A percentile compares a stretch with the other conserved stretches of the same genome.
phyloP scores from a whole-genome alignment of 2,888 invertebrate genomes.

The Coenonympha glycerion region DNA sequence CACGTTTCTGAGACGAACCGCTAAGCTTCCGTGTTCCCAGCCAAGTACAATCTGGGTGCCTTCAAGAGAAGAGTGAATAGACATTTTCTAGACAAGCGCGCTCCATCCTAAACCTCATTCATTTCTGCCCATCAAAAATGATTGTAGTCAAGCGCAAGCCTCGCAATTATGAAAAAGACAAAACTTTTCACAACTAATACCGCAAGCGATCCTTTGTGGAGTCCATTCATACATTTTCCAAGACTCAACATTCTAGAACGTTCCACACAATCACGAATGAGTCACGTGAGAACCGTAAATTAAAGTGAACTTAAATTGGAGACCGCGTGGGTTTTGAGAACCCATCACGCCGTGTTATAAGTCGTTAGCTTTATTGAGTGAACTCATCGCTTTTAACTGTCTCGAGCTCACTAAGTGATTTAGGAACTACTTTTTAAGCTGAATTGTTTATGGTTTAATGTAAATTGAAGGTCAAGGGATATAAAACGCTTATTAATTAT shows the following conservation, averaged over 20 bases:
- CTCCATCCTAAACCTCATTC: no score
- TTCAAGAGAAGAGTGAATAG: no score
- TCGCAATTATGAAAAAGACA: no score
- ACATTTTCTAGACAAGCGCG: no score
- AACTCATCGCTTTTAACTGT: slow-evolving; percentile 19
- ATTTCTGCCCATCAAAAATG: no score
- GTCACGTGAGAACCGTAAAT: slow-evolving; percentile 8
- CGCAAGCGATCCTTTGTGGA: no score
- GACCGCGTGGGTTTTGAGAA: slow-evolving; percentile 20
- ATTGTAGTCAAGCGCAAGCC: no score
- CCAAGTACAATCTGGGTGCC: no score
- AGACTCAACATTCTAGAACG: slow-evolving; percentile 8
- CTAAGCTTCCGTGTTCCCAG: no score
- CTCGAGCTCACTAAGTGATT: not conserved
- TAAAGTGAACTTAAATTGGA: slow-evolving; percentile 16
- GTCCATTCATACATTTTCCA: not conserved
- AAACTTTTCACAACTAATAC: no score
- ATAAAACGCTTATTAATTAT: not conserved
- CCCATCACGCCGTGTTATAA: not conserved
- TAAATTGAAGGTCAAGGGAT: slow-evolving; percentile 4
- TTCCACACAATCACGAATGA: slow-evolving; percentile 11
- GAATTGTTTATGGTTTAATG: not conserved
- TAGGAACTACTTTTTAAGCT: not conserved
- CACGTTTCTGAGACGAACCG: no score
- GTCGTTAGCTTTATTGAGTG: slow-evolving; percentile 17